phyloP scores from a whole-genome alignment of 2,888 invertebrate species.

The Lepidocyrtinus sp. region DNA sequence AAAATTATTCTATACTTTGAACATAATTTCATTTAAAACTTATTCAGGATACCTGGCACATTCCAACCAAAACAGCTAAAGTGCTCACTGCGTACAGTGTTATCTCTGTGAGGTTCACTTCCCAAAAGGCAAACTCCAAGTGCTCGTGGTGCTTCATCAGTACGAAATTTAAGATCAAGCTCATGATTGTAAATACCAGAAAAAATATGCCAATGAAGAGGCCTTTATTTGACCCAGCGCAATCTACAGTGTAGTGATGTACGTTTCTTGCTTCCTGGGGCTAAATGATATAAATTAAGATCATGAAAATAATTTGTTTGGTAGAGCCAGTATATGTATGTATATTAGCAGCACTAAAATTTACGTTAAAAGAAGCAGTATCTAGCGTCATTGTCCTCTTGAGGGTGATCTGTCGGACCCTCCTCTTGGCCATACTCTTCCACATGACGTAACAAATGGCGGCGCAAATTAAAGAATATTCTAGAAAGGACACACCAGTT shows the following conservation, averaged over 20 bases:
- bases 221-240: conserved; percentile 94
- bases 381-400: conserved; percentile 52
- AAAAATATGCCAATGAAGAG: conserved; percentile 91
- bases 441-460: conserved; percentile 87
- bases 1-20: neutral
- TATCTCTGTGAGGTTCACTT: conserved; percentile 91
- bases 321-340: neutral
- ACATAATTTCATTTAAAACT: neutral
- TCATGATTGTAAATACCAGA: conserved; percentile 91
- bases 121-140: conserved; percentile 79
- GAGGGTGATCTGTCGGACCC: conserved; percentile 45
- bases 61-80: conserved; percentile 88
- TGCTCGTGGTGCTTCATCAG: conserved; percentile 86
- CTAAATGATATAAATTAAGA: neutral
- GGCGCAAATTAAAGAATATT: conserved; percentile 83
- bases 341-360: neutral
- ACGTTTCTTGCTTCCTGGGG: conserved; percentile 77
- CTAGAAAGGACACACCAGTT: too few relatives aligned
- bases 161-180: conserved; percentile 91
- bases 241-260: conserved; percentile 94
- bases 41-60: conserved; percentile 78
- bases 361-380: conserved; percentile 19
- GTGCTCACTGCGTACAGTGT: conserved; percentile 89
- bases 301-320: neutral
- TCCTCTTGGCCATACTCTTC: conserved; percentile 66